Conservation (phyloP, 2,888 invertebrate genomes). For the Gryllus longicercus region DNA sequence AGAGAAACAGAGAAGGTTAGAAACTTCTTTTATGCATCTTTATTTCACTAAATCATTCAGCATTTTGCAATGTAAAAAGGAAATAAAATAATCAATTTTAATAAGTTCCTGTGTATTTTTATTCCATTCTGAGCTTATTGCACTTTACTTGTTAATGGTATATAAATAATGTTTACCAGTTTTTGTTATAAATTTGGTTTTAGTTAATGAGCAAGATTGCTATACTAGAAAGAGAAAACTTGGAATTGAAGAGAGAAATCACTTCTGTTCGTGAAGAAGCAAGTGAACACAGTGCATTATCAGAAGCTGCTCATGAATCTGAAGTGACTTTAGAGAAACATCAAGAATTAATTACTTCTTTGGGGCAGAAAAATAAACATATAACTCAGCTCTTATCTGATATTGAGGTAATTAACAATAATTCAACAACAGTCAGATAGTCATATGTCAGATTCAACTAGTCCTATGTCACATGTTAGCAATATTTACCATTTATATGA, state of each 20-base stretch:
- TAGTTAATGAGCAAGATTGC: conserved; percentile 46
- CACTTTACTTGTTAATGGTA: not conserved
- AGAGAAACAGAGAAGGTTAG: conserved; percentile 48
- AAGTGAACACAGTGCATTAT: conserved; percentile 42
- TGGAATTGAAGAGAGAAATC: conserved; percentile 51
- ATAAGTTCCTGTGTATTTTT: no score
- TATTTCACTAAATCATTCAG: conserved; percentile 11
- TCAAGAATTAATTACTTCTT: conserved; percentile 46
- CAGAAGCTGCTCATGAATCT: conserved; percentile 49
- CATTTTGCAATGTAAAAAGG: no score
- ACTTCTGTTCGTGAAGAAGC: conserved; percentile 48
- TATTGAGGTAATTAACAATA: conserved; percentile 59
- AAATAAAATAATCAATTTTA: no score
- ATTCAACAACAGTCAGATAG: not conserved
- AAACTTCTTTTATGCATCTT: conserved; percentile 23
- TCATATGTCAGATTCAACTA: not conserved
- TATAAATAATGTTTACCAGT: not conserved
- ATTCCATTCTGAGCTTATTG: not conserved
- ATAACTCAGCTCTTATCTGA: conserved; percentile 70
- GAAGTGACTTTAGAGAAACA: conserved; percentile 37
- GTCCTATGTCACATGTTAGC: not conserved
- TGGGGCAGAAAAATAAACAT: conserved; percentile 70
- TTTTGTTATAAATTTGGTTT: conserved; percentile 33
- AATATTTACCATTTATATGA: not conserved
- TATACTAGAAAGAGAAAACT: conserved; percentile 52